A percentile compares a stretch with the other conserved stretches of the same genome.
Conservation (phyloP, 2,888 invertebrate species). For the Unio delphinus region DNA sequence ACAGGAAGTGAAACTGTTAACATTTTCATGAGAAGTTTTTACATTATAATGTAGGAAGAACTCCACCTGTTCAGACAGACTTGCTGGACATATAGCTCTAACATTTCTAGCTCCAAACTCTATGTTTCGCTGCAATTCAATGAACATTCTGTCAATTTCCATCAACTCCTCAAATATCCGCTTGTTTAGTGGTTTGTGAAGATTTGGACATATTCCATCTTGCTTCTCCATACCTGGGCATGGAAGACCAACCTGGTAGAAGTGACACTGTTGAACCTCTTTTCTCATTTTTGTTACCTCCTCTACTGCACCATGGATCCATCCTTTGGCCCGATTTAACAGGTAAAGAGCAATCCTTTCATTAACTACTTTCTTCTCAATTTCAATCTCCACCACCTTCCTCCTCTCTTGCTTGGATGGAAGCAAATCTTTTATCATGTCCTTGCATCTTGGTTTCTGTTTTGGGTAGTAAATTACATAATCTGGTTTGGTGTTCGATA, state of each 20-base stretch:
- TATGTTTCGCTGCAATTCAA: slow-evolving; percentile 27
- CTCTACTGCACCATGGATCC: slow-evolving; percentile 5
- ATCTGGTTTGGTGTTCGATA: slow-evolving; percentile 17
- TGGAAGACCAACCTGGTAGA: slow-evolving; percentile 7
- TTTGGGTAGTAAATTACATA: slow-evolving; percentile 29
- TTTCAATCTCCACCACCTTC: slow-evolving; percentile 2
- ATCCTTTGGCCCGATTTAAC: slow-evolving; percentile 12
- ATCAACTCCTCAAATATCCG: slow-evolving; percentile 13
- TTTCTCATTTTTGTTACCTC: slow-evolving; percentile 8
- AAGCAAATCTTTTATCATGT: slow-evolving; percentile 18
- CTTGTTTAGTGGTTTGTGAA: slow-evolving; percentile 8
- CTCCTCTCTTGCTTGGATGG: slow-evolving; percentile 5
- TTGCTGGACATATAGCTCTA: slow-evolving; percentile 1
- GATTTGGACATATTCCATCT: slow-evolving; percentile 10
- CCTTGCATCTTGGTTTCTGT: slow-evolving; percentile 36
- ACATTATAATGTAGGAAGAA: neutral
- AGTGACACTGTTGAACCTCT: slow-evolving; percentile 5
- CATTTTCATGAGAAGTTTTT: neutral
- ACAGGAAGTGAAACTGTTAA: slow-evolving; percentile 2
- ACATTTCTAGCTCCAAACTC: slow-evolving; percentile 15
- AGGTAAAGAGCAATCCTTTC: slow-evolving; percentile 18
- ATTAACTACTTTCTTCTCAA: slow-evolving; percentile 11
- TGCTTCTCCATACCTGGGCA: slow-evolving; percentile 9
- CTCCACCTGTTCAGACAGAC: slow-evolving; percentile 4
- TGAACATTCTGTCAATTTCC: slow-evolving; percentile 19